Evolutionary conservation across 92 coral and sea anemone species (phyloP).

Genomic region (Heteractis magnifica): DNA sequence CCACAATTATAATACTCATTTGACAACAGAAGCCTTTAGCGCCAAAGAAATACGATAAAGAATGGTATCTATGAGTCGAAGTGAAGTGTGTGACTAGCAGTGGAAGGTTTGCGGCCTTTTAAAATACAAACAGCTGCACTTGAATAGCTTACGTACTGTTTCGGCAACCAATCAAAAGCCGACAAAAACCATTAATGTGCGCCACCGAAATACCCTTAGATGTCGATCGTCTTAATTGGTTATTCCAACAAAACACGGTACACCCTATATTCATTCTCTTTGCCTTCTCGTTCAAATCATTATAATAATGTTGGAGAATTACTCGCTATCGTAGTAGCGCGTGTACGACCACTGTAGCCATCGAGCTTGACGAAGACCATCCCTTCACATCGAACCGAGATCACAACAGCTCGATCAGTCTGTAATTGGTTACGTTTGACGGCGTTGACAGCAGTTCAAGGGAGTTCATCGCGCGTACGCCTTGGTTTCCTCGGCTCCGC

Average conservation of each 20-base stretch:
- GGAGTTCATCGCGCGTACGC: not conserved
- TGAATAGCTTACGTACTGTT: slow-evolving; percentile 6
- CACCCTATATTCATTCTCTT: slow-evolving; percentile 1
- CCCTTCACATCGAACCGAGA: not conserved
- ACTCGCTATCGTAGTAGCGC: not conserved
- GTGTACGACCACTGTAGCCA: not conserved
- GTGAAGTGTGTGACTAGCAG: not conserved
- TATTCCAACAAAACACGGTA: not conserved
- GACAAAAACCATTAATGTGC: slow-evolving; percentile 12
- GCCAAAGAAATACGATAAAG: not conserved
- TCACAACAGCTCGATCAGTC: not conserved
- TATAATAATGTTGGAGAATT: not conserved
- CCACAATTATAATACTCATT: not conserved
- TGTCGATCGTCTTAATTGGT: slow-evolving; percentile 24
- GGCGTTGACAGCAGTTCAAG: slow-evolving; percentile 1
- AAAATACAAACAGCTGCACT: not conserved
- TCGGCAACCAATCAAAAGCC: slow-evolving; percentile 33
- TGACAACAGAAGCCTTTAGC: not conserved
- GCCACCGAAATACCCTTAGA: not conserved
- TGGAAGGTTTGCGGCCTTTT: not conserved
- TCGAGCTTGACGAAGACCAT: not conserved
- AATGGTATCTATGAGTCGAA: not conserved
- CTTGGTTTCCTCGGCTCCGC: not conserved
- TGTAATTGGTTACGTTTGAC: not conserved
- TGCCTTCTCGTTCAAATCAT: not conserved